Conservation (phyloP, 1,140 invertebrate species). For the Augochlora pura region DNA sequence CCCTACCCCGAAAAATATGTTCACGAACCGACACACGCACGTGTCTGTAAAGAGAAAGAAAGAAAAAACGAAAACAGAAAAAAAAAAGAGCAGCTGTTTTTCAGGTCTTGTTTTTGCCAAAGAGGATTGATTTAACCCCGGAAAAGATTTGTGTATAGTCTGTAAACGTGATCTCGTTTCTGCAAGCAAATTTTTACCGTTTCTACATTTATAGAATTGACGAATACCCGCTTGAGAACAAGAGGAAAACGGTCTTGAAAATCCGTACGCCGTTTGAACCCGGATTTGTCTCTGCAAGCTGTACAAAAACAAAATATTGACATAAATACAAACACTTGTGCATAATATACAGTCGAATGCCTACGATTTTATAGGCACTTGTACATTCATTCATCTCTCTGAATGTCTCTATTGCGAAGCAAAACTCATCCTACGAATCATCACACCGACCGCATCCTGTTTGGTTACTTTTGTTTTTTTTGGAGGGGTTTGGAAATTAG, state of each 20-base stretch:
- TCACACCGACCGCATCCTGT: conserved; percentile 42
- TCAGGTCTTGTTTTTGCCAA: conserved; percentile 78
- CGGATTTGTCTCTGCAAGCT: neutral
- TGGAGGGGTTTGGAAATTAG: conserved; percentile 61
- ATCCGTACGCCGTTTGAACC: neutral
- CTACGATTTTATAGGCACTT: neutral
- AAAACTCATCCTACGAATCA: conserved; percentile 25
- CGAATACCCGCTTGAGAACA: neutral
- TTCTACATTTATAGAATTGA: conserved; percentile 2
- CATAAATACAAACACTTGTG: neutral
- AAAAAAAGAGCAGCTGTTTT: too few relatives aligned
- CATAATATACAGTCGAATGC: neutral
- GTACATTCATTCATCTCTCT: conserved; percentile 25
- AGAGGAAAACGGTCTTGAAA: neutral
- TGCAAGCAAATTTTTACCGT: conserved; percentile 5
- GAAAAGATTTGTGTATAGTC: conserved; percentile 54
- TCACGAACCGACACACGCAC: too few relatives aligned
- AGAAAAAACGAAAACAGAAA: too few relatives aligned
- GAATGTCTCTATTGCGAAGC: conserved; percentile 8
- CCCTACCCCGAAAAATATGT: too few relatives aligned
- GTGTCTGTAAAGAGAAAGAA: conserved; percentile 82
- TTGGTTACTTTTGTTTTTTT: conserved; percentile 54
- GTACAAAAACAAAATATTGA: neutral
- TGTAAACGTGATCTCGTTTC: neutral
- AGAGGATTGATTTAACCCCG: conserved; percentile 76